Percentiles rank a stretch among this genome's conserved stretches.
Evolutionary conservation across 1,140 invertebrate genomes (phyloP).

Genomic region (Zaprionus ghesquierei): DNA sequence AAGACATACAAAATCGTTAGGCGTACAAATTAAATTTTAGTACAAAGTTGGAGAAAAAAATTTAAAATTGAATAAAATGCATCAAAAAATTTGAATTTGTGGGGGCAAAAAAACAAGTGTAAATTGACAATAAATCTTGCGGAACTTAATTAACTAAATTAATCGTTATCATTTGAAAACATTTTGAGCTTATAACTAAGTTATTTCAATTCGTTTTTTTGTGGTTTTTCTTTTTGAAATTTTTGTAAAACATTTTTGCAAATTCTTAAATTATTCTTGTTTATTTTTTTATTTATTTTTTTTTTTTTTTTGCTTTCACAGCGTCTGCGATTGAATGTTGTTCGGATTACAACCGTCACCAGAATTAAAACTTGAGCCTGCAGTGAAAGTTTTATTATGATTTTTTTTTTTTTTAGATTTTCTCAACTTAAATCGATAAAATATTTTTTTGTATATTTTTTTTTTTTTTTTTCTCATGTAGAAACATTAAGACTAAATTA

Average conservation of each 20-base stretch:
- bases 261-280: constrained; percentile 7
- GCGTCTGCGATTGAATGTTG: constrained; percentile 45
- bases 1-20: constrained; percentile 14
- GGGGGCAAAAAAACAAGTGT: constrained; percentile 33
- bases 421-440: constrained; percentile 19
- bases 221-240: constrained; percentile 26
- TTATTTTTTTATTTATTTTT: constrained; percentile 16
- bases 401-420: constrained; percentile 5
- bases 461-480: constrained; percentile 32
- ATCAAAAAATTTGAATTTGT: constrained; percentile 35
- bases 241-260: constrained; percentile 48
- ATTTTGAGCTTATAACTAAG: constrained; percentile 56
- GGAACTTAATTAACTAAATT: constrained; percentile 40
- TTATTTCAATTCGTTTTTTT: constrained; percentile 24
- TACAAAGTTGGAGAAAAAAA: neutral
- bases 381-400: constrained; percentile 38
- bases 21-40: neutral
- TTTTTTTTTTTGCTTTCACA: constrained; percentile 44
- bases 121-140: constrained; percentile 27
- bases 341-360: constrained; percentile 56
- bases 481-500: constrained; percentile 64
- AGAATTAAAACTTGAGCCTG: constrained; percentile 49
- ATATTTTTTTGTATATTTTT: constrained; percentile 17
- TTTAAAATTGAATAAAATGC: constrained; percentile 37
- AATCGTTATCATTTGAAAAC: constrained; percentile 49